Base-by-base conservation (phyloP, 2,797 vertebrate species). In the Enteromius trimaculatus region DNA sequence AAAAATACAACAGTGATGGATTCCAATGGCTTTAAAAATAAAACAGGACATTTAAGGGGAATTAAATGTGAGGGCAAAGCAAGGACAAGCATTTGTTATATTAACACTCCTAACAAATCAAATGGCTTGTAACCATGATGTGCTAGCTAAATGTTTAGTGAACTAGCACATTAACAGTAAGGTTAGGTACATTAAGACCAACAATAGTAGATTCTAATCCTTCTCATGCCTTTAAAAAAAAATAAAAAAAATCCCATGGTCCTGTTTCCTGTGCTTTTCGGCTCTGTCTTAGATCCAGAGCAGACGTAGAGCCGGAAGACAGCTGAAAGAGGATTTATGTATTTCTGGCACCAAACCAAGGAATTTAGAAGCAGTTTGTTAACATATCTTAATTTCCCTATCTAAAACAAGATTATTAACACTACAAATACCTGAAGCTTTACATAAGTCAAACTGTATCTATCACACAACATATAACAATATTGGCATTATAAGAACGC, bases 311-410 rank as follows among this genome's bases (percentile, higher is more conserved):
- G 92, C 90, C 90, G 87, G 91, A 90, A 88, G 92, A 92, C 91
- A 92, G 92, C 90, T 91, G 92, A 74, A 84, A 89, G 89, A 85
- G 51, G 88, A 88, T 87, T 91, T 88, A 83, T 86, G 90, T 92
- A 91, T 91, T 85, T 86, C 84, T 93, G 92, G 91, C 92, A 88
- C 65, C 0, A 1, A 69, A 87, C 92, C 91, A 92, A 92, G 91
- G 90, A 92, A 93, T 94, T 88, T 79, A 49, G 51, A 26, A 66
- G 76, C 77, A 53, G 11, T 47, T 65, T 70, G 44, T 77, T 65
- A n/a, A n/a, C n/a, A n/a, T n/a, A n/a, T n/a, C n/a, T n/a, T n/a
- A n/a, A n/a, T n/a, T n/a, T n/a, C n/a, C n/a, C n/a, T n/a, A n/a
- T n/a, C 39, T 51, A 19, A 69, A 81, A 70, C 60, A 6, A 76